A percentile compares a stretch with the other conserved stretches of the same genome.
Conservation (phyloP, 2,888 invertebrate genomes). For the Mesopsocus fuscifrons region DNA sequence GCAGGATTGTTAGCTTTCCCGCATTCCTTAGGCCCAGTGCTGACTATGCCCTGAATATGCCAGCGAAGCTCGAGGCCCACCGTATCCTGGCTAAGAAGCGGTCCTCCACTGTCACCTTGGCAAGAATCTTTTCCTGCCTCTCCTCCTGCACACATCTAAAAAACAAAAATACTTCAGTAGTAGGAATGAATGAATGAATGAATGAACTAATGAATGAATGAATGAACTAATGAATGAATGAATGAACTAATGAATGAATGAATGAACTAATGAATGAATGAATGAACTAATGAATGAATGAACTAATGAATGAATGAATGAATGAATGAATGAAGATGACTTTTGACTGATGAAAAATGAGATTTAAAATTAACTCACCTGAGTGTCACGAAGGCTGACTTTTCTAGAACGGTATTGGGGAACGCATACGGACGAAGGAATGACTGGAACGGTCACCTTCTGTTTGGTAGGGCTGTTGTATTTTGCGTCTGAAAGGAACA, state of each 20-base stretch:
- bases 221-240: too few relatives aligned
- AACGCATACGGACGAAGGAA: background rate
- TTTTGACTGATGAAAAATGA: too few relatives aligned
- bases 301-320: constrained; percentile 32
- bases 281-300: too few relatives aligned
- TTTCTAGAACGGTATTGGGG: background rate
- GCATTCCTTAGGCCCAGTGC: constrained; percentile 43
- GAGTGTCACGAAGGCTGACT: background rate
- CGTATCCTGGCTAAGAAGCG: constrained; percentile 38
- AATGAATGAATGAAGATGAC: too few relatives aligned
- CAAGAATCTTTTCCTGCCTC: constrained; percentile 45
- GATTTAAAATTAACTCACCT: constrained; percentile 13
- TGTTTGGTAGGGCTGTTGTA: constrained; percentile 16
- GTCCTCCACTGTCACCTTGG: constrained; percentile 58
- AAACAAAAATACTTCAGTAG: background rate
- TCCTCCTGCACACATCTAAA: constrained; percentile 53
- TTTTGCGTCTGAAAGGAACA: background rate
- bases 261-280: too few relatives aligned
- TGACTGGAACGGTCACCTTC: constrained; percentile 30
- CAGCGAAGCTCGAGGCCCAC: constrained; percentile 19
- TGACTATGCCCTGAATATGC: constrained; percentile 34
- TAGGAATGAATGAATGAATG: background rate
- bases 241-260: too few relatives aligned
- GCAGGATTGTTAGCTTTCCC: constrained; percentile 40
- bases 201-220: too few relatives aligned